These are phyloP conservation scores for Cepphus grylle DNA, from an alignment of 2,113 vertebrate species.

Conservation along the genomic window DNA sequence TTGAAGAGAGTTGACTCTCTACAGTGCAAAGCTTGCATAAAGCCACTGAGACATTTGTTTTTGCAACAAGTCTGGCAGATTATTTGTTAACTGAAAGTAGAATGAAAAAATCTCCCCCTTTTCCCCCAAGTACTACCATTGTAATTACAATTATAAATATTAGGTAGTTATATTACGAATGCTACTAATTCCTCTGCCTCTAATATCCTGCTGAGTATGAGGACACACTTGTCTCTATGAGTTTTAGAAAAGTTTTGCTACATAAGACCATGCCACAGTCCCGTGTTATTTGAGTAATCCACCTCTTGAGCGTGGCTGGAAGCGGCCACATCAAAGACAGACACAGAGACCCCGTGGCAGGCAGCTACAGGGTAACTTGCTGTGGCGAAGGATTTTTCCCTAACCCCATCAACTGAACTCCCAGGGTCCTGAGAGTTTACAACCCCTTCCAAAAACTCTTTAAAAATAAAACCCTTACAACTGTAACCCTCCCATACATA, in stretches of 20 bases:
- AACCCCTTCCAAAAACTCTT: not conserved
- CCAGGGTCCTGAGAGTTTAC: not conserved
- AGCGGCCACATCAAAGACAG: not conserved
- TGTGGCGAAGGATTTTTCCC: not conserved
- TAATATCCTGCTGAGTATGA: not conserved
- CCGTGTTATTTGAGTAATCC: not conserved
- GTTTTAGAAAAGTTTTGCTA: not conserved
- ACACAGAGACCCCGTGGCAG: not conserved
- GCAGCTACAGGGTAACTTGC: not conserved
- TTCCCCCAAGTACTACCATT: not conserved
- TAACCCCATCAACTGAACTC: not conserved
- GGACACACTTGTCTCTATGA: not conserved
- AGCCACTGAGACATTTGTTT: not conserved
- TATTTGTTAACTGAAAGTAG: not conserved
- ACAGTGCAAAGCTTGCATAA: not conserved
- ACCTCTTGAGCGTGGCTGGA: not conserved
- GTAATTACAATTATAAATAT: not conserved
- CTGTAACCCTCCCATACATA: not conserved
- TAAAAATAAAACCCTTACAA: not conserved
- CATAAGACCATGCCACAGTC: not conserved
- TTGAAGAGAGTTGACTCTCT: not conserved
- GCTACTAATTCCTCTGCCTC: not conserved
- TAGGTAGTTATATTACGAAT: not conserved
- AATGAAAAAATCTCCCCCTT: fast-evolving
- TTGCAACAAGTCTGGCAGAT: not conserved